Percentiles rank a stretch among this genome's conserved stretches.
Conservation (phyloP, 1,140 invertebrate genomes). For the Drosophila sp. region DNA sequence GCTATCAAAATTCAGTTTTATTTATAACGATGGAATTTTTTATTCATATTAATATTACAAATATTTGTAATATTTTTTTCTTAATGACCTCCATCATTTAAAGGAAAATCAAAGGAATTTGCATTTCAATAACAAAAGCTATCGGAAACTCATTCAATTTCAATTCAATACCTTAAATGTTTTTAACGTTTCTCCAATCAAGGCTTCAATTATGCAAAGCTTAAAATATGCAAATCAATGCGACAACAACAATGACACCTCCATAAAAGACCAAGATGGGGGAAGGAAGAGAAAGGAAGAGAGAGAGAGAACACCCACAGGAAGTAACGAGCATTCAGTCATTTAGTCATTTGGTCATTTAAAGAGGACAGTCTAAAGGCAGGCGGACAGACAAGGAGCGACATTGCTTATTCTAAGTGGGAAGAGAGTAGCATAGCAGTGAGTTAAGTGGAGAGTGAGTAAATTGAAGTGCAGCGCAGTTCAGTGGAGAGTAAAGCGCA, state of each 20-base stretch:
- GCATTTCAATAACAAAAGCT: too few relatives aligned
- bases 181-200: conserved; percentile 41
- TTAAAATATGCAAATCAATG: conserved; percentile 50
- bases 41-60: background rate
- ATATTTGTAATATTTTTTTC: background rate
- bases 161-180: conserved; percentile 26
- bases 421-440: background rate
- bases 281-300: too few relatives aligned
- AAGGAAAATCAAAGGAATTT: background rate
- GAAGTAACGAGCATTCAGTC: conserved; percentile 65
- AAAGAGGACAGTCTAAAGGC: conserved; percentile 17
- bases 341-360: conserved; percentile 51
- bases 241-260: conserved; percentile 25
- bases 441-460: conserved; percentile 3
- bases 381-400: background rate
- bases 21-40: too few relatives aligned
- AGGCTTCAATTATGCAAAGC: conserved; percentile 55
- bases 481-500: background rate
- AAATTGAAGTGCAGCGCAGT: background rate
- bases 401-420: conserved; percentile 19
- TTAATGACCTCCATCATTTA: background rate
- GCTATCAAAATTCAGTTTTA: too few relatives aligned
- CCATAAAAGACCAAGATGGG: conserved; percentile 4
- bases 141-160: conserved; percentile 2
- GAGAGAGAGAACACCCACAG: conserved; percentile 35